These are phyloP conservation scores for Neodiprion fabricii DNA, from an alignment of 1,140 invertebrate species.

Conservation along the genomic window DNA sequence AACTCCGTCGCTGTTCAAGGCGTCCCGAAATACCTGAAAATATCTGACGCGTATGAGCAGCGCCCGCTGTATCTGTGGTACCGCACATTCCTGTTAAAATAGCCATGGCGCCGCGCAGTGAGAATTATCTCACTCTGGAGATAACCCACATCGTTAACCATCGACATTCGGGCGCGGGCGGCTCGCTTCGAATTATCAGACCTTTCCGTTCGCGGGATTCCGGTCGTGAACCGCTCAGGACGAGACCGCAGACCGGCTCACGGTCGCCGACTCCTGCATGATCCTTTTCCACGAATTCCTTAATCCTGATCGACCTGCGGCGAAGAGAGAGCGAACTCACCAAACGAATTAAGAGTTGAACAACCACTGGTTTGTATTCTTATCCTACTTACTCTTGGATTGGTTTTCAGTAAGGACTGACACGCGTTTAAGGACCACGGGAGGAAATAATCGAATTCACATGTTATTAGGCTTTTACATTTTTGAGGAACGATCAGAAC, in stretches of 20 bases:
- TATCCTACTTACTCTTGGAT: no score
- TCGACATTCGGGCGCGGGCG: not conserved
- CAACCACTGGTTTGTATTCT: no score
- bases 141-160: constrained; percentile 7
- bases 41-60: not conserved
- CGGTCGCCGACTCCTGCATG: not conserved
- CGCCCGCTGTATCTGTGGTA: not conserved
- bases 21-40: constrained; percentile 4
- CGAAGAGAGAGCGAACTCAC: no score
- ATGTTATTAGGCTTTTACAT: no score
- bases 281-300: not conserved
- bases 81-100: constrained; percentile 5
- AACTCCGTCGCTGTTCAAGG: not conserved
- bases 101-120: constrained; percentile 3
- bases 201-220: not conserved
- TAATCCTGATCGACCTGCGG: no score
- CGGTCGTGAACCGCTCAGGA: no score
- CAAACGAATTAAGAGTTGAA: no score
- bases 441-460: no score
- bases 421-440: no score
- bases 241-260: not conserved
- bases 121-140: not conserved
- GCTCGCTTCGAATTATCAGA: not conserved
- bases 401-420: no score
- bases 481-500: no score